phyloP scores from a whole-genome alignment of 2,797 vertebrate genomes.

The Cyprinella venusta region DNA sequence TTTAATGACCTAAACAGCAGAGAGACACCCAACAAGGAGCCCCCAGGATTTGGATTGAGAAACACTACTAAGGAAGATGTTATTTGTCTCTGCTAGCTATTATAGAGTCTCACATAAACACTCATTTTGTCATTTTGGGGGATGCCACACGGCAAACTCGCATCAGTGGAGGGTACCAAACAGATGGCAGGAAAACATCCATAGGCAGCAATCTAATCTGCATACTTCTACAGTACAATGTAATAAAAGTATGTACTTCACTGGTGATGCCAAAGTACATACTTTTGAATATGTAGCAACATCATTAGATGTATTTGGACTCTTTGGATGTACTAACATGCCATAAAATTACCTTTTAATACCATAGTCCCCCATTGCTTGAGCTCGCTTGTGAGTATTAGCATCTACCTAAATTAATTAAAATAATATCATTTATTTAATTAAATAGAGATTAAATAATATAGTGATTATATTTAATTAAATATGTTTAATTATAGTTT shows the following conservation, averaged over 20 bases:
- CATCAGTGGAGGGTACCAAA: neutral
- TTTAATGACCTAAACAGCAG: neutral
- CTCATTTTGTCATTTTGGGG: neutral
- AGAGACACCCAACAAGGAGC: neutral
- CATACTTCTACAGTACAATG: neutral
- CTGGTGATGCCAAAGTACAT: neutral
- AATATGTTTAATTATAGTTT: neutral
- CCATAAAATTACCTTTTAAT: neutral
- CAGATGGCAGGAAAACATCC: neutral
- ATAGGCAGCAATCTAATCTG: no score
- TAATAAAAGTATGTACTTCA: neutral
- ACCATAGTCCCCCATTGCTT: neutral
- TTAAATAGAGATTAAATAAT: no score
- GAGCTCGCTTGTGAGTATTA: neutral
- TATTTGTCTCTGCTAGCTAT: neutral
- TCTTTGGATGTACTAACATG: no score
- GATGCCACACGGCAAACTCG: neutral
- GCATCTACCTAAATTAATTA: neutral
- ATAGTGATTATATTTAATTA: no score
- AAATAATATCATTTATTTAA: no score
- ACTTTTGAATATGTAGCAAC: neutral
- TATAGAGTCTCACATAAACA: neutral
- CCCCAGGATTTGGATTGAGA: neutral
- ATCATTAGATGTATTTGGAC: neutral
- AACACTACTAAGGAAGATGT: neutral